phyloP scores from a whole-genome alignment of 2,797 vertebrate genomes.

The Pterois miles region DNA sequence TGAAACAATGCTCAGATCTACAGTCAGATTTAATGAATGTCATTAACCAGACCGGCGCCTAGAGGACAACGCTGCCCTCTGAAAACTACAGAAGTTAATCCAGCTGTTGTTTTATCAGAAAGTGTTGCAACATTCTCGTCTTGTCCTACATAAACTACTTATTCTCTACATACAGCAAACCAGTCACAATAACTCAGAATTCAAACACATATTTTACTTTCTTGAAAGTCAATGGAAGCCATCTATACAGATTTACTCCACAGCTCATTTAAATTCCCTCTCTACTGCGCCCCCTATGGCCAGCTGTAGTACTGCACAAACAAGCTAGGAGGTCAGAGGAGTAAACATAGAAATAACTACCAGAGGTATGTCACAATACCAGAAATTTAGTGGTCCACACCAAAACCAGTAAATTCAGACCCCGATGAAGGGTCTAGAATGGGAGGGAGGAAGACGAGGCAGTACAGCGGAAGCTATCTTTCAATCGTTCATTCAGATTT shows the following conservation, averaged over 20 bases:
- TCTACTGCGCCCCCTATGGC: not conserved
- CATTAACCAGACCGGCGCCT: not conserved
- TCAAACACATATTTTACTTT: not conserved
- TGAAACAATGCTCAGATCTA: conserved; percentile 19
- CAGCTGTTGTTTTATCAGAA: not conserved
- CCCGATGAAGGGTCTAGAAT: no score
- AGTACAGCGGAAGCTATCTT: no score
- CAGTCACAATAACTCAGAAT: not conserved
- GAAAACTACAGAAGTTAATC: not conserved
- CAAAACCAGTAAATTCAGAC: no score
- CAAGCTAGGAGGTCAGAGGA: not conserved
- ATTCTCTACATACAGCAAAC: not conserved
- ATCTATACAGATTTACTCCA: not conserved
- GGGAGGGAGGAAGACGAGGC: no score
- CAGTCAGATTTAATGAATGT: conserved; percentile 9
- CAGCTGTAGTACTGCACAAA: not conserved
- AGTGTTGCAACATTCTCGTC: not conserved
- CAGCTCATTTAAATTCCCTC: not conserved
- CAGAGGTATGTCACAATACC: no score
- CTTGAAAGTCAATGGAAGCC: not conserved
- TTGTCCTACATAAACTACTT: not conserved
- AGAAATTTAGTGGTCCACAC: no score
- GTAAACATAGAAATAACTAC: not conserved
- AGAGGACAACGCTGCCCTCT: not conserved
- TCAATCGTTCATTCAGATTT: no score